phyloP scores from a whole-genome alignment of 2,113 vertebrate species.

The Acanthochromis polyacanthus region DNA sequence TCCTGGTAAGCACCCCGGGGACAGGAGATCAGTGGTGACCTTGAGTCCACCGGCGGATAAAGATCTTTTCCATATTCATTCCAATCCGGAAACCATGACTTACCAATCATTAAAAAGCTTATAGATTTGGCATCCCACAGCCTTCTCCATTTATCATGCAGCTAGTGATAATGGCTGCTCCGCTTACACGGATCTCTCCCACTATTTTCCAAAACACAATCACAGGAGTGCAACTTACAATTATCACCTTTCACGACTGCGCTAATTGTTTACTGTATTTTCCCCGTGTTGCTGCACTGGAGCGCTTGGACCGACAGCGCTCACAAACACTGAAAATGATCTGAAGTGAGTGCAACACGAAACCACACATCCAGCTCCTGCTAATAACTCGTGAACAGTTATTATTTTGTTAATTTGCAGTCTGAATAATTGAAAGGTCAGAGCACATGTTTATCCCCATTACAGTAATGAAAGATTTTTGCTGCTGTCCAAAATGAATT shows the following conservation, averaged over 20 bases:
- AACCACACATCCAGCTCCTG: constrained; percentile 3
- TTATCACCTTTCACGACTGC: constrained; percentile 40
- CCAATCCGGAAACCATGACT: constrained; percentile 79
- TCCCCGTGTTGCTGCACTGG: not conserved
- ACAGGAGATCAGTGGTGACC: constrained; percentile 73
- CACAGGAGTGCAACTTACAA: constrained; percentile 39
- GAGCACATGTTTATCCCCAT: not conserved
- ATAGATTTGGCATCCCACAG: constrained; percentile 64
- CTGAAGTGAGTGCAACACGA: constrained; percentile 9
- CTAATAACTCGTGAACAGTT: not conserved
- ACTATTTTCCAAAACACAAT: constrained; percentile 24
- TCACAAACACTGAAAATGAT: constrained; percentile 14
- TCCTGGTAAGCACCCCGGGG: constrained; percentile 65
- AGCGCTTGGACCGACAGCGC: constrained; percentile 1
- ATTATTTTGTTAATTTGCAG: constrained; percentile 12
- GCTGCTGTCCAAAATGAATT: not conserved
- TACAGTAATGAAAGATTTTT: not conserved
- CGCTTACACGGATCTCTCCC: constrained; percentile 25
- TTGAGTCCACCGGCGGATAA: constrained; percentile 72
- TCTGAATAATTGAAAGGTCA: constrained; percentile 20
- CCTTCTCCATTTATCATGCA: constrained; percentile 66
- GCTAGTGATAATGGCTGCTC: constrained; percentile 54
- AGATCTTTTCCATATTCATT: constrained; percentile 80
- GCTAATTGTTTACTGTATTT: constrained; percentile 34
- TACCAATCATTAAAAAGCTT: constrained; percentile 81